Conservation (phyloP, 2,797 vertebrate species). For the Sebastes minor region DNA sequence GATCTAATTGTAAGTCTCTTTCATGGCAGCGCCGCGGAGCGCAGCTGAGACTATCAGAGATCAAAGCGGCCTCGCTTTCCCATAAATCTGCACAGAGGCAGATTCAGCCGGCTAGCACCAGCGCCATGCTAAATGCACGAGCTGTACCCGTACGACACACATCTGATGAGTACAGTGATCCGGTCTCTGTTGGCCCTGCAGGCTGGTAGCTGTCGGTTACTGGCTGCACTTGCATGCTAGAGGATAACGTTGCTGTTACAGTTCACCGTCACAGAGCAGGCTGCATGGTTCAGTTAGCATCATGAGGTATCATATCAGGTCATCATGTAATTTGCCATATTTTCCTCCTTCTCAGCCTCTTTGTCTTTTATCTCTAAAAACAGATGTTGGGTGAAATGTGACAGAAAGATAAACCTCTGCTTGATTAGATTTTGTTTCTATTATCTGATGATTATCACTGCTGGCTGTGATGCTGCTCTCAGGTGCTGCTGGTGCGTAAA, state of each 20-base stretch:
- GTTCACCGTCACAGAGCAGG: neutral
- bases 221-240: neutral
- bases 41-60: conserved; percentile 39
- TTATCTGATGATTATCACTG: neutral
- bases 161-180: neutral
- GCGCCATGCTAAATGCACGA: neutral
- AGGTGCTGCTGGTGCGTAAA: conserved; percentile 7
- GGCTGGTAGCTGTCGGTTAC: neutral
- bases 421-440: conserved; percentile 7
- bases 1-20: conserved; percentile 72
- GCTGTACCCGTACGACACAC: conserved; percentile 6
- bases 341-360: neutral
- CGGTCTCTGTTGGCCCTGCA: neutral
- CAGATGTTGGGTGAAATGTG: neutral
- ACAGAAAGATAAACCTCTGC: neutral
- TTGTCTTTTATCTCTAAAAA: conserved; percentile 6
- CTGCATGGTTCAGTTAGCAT: neutral
- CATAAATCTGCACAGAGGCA: conserved; percentile 35
- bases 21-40: conserved; percentile 34
- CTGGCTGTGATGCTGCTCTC: neutral
- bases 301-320: neutral
- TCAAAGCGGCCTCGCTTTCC: conserved; percentile 46
- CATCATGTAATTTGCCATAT: neutral
- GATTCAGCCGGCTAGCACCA: neutral
- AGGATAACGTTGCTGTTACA: neutral